Base-by-base conservation (phyloP, 1,140 invertebrate genomes). In the Euborellia annulipes region DNA sequence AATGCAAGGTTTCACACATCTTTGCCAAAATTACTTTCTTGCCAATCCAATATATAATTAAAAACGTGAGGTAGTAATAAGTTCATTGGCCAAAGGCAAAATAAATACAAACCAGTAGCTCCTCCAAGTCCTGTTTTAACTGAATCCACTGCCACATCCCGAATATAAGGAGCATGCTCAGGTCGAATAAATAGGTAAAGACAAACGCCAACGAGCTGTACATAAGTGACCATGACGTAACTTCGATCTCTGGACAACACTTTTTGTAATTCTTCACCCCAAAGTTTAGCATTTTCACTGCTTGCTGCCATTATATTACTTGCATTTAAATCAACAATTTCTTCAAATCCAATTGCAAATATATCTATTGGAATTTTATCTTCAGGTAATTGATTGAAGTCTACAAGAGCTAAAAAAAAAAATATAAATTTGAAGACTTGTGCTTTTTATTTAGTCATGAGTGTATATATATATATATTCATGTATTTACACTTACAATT, bases 311-410 rank as follows among this genome's bases (percentile, higher is more conserved):
- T 82, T 52, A 99, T 98, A 62, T 98, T 99, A 46, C 85, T 85
- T 3, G 96, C 95, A 73, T 95, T 98, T 38, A 99, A 68, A 69
- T 99, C 95, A 8, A 99, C 94, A 53, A 99, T 98, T 75, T 99
- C 96, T 66, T 99, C 87, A 68, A 99, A 97, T 16, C 95, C 96
- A 59, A 99, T 89, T 2, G 90, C 92, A 72, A 83, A 97, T 45
- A 99, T 85, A 65, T 98, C 93, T 23, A 83, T 76, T 34, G 79
- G 78, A 51, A 76, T 67, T 22, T 57, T 58, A 45, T 58, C 56
- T 45, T 60, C 53, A 70, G 70, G 49, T 42, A 71, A 64, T 45
- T 69, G 62, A 32, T 71, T 67, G 14, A 71, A 65, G 19, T 69
- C 67, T 2, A 78, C 70, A 36, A 77, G 58, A 47, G 70, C 66